These are phyloP conservation scores for Atrichornis clamosus DNA, from an alignment of 2,113 vertebrate species.

Conservation along the genomic window DNA sequence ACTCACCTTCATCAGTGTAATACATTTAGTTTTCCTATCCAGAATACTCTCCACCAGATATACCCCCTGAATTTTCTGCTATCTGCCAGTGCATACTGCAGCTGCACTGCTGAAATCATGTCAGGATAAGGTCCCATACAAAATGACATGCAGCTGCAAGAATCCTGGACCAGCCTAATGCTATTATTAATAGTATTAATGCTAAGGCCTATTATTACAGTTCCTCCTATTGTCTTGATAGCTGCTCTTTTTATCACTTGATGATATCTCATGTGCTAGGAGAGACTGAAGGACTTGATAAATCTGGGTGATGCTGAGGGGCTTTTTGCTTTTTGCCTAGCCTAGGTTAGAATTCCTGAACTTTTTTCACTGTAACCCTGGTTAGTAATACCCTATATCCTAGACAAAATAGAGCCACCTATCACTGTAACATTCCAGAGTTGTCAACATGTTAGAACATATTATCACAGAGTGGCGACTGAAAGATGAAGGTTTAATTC, in stretches of 20 bases:
- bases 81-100: background rate
- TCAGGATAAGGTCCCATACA: background rate
- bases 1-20: background rate
- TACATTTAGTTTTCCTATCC: background rate
- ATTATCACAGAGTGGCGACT: too few relatives aligned
- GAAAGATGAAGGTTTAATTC: too few relatives aligned
- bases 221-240: background rate
- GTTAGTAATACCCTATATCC: too few relatives aligned
- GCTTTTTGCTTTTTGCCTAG: too few relatives aligned
- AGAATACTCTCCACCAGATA: background rate
- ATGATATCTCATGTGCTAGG: background rate
- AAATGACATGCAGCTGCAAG: background rate
- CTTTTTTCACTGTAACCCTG: too few relatives aligned
- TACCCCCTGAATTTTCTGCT: background rate
- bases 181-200: background rate
- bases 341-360: too few relatives aligned
- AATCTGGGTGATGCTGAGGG: too few relatives aligned
- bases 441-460: too few relatives aligned
- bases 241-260: background rate
- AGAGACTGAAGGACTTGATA: background rate
- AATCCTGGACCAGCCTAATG: background rate
- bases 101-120: accelerated
- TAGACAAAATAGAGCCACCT: too few relatives aligned
- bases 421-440: too few relatives aligned
- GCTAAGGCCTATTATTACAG: background rate